A percentile compares a stretch with the other conserved stretches of the same genome.
phyloP scores from a whole-genome alignment of 2,113 vertebrate genomes.

The Melanotaenia duboulayi region DNA sequence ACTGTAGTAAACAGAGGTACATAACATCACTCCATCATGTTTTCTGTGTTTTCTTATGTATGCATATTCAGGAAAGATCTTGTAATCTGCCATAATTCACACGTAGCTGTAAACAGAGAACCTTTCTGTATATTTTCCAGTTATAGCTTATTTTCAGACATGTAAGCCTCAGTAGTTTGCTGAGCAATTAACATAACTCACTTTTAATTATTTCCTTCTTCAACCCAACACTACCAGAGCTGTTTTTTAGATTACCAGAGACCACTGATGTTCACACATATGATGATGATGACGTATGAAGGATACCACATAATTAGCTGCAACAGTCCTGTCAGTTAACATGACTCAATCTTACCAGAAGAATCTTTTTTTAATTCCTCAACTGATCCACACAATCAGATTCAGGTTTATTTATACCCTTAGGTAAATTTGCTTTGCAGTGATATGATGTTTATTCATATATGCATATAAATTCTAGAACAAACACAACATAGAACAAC shows the following conservation, averaged over 20 bases:
- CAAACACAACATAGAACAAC: too few species aligned
- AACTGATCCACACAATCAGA: too few species aligned
- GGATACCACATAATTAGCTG: conserved; percentile 25
- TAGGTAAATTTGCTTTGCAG: too few species aligned
- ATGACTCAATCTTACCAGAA: conserved; percentile 29
- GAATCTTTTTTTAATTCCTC: conserved; percentile 17
- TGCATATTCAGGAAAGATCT: conserved; percentile 66
- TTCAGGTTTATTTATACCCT: too few species aligned
- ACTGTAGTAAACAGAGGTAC: conserved; percentile 51
- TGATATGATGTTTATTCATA: too few species aligned
- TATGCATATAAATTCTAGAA: too few species aligned
- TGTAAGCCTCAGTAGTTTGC: conserved; percentile 62
- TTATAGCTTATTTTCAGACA: conserved; percentile 64
- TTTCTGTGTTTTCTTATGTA: conserved; percentile 74
- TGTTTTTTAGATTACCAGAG: conserved; percentile 63
- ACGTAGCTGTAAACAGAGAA: conserved; percentile 66
- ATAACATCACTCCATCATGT: conserved; percentile 46
- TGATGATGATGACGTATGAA: not conserved
- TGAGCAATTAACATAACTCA: conserved; percentile 74
- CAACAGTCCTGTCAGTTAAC: conserved; percentile 38
- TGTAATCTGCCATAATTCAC: conserved; percentile 62
- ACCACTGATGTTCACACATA: conserved; percentile 35
- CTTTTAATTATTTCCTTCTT: conserved; percentile 67
- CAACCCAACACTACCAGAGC: conserved; percentile 33
- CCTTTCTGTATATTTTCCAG: conserved; percentile 63